Evolutionary conservation across 2,113 vertebrate species (phyloP), one percentile per base, ranked within the genome.

Genomic region (Oreochromis aureus): DNA sequence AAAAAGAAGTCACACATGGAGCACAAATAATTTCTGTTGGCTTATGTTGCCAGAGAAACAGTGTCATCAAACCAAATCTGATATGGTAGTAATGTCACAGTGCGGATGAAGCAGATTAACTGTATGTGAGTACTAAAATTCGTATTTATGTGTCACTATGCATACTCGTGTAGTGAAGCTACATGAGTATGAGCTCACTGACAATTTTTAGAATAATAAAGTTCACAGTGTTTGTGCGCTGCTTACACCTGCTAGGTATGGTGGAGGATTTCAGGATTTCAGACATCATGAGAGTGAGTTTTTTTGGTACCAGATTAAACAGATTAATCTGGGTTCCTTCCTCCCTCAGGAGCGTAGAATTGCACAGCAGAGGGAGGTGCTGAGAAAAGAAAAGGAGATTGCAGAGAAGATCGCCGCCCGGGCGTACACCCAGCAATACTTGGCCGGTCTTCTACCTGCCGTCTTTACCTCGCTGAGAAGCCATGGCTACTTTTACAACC

Each of bases 401-500:
- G 89, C 95, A 4, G 97, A 98, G 86, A 99, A 99, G 93, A 95
- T 99, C 4, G 97, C 98, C 1, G 97, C 98, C 3, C 96, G 92
- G 2, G 96, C 96, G 0, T 98, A 97, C 1, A 95, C 97, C 2
- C 95, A 97, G 91, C 96, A 88, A 51, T 98, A 98, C 93, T 87
- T 99, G 94, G 90, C 96, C n/a, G 96, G 97, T 90, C 97, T 99
- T 10, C 89, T 99, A 27, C 98, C 98, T 0, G 95, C 97, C 0
- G 97, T 98, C 55, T 98, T 98, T 51, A 91, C 69, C 89, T 97
- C 95, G 0, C 97, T 99, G 87, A 94, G 89, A 48, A 95, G 95
- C 2, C 94, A 96, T 3, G 99, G 98, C 7, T 99, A 96, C 95
- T 99, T 99, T 87, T 97, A 97, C n/a, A 97, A 99, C 84, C 96